Evolutionary conservation across 1,140 invertebrate species (phyloP), one percentile per base, ranked within the genome.

Genomic region (Carcinoscorpius rotundicauda): DNA sequence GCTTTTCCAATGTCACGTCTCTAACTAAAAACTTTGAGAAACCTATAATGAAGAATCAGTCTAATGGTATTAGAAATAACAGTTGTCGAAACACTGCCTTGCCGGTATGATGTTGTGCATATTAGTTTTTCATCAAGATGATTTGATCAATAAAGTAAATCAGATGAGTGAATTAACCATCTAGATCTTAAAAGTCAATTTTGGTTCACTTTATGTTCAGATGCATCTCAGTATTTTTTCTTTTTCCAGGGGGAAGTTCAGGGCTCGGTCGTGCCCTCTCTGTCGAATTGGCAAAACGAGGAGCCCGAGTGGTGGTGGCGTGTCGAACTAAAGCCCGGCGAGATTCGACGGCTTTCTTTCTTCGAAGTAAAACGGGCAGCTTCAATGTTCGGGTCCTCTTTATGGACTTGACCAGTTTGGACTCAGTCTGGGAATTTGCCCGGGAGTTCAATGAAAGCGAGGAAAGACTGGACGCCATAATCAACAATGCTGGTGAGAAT

Each of bases 231-330:
- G n/a, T 6, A 6, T 29, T 66, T 11, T 9, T 61, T 68, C 10
- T 60, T 63, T 29, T 63, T 48, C 48, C 69, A 78, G 78, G 78
- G 11, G 76, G 70, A 49, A 77, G 73, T 60, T 72, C 71, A 6
- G 78, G 78, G 4, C 64, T 78, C 4, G 78, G 78, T 1, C 70
- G 72, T 58, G 72, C 76, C 1, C 73, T 75, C 4, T 76, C 76
- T 4, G 67, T 68, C 4, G 76, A 76, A 52, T 68, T 78, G 48
- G 73, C 73, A 10, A 72, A 68, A 62, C 66, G 75, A 69, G 82
- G 83, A 67, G 87, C 86, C 1, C 80, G 82, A 52, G 83, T 91
- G 6, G 85, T 90, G 60, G 80, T 90, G 76, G 87, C 87, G 0
- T 89, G 87, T 72, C 76, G 87, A 63, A 81, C 78, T 59, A 62